These are phyloP conservation scores for Platichthys flesus DNA, from an alignment of 2,113 vertebrate species.

Conservation along the genomic window DNA sequence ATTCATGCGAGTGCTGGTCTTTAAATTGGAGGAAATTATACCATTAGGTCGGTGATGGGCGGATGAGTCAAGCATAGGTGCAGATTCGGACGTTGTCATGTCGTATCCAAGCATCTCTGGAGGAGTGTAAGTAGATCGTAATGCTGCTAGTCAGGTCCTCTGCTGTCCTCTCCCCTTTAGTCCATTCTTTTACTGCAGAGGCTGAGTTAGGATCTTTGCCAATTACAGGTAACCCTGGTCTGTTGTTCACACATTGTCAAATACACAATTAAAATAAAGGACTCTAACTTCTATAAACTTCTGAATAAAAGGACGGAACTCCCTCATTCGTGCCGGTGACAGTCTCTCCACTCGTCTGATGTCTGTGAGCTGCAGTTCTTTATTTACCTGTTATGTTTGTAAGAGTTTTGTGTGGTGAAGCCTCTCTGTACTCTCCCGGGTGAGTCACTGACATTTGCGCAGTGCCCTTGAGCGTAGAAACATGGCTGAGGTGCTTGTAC, in stretches of 20 bases:
- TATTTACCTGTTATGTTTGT: constrained; percentile 35
- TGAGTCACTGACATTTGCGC: constrained; percentile 62
- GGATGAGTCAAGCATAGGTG: no score
- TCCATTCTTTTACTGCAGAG: background rate
- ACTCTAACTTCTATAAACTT: background rate
- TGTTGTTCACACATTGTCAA: background rate
- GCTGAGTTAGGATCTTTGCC: background rate
- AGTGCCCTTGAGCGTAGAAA: constrained; percentile 55
- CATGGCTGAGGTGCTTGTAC: constrained; percentile 23
- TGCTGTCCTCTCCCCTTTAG: background rate
- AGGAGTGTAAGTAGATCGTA: constrained; percentile 27
- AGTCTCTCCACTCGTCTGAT: background rate
- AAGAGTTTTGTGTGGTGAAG: constrained; percentile 31
- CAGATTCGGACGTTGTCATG: background rate
- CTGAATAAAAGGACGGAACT: background rate
- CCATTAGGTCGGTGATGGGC: no score
- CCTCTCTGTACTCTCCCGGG: constrained; percentile 34
- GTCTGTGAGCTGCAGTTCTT: background rate
- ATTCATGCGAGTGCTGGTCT: no score
- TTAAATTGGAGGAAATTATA: no score
- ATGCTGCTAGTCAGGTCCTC: constrained; percentile 21
- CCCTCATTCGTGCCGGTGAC: background rate
- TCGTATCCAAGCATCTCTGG: constrained; percentile 4
- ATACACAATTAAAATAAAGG: background rate
- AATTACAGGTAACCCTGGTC: background rate